Evolutionary conservation across 2,797 vertebrate genomes (phyloP).

Genomic region (Acanthornis magna): DNA sequence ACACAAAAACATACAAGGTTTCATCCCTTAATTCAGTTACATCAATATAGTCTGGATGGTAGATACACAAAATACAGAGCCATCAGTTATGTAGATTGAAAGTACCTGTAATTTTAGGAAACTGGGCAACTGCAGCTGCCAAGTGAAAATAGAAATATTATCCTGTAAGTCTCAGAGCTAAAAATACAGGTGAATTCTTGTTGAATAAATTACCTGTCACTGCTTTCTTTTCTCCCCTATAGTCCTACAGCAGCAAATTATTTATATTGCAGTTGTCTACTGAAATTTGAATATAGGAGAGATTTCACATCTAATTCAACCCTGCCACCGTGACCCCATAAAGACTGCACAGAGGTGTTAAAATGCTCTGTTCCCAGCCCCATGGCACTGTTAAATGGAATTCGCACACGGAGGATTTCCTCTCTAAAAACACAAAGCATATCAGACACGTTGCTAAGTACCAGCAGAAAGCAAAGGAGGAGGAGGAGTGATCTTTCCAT

Average conservation of each 20-base stretch:
- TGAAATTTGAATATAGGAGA: not conserved
- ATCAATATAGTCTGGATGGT: not conserved
- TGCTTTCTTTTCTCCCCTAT: not conserved
- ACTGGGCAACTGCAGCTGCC: not conserved
- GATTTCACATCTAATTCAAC: not conserved
- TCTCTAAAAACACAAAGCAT: not conserved
- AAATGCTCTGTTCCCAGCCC: not conserved
- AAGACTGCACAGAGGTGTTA: not conserved
- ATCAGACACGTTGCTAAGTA: not conserved
- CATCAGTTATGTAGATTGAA: not conserved
- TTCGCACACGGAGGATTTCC: not conserved
- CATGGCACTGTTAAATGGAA: not conserved
- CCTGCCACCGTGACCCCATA: not conserved
- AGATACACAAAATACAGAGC: not conserved
- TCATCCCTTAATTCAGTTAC: not conserved
- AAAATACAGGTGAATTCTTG: not conserved
- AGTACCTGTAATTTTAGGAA: not conserved
- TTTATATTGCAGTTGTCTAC: not conserved
- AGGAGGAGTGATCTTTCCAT: rapidly evolving
- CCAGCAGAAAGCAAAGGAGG: not conserved
- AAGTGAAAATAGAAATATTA: not conserved
- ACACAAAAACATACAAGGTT: not conserved
- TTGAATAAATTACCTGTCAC: not conserved
- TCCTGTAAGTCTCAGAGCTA: not conserved
- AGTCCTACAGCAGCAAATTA: not conserved